Conservation (phyloP, 2,797 vertebrate species). For the Eurystomus glaucurus region DNA sequence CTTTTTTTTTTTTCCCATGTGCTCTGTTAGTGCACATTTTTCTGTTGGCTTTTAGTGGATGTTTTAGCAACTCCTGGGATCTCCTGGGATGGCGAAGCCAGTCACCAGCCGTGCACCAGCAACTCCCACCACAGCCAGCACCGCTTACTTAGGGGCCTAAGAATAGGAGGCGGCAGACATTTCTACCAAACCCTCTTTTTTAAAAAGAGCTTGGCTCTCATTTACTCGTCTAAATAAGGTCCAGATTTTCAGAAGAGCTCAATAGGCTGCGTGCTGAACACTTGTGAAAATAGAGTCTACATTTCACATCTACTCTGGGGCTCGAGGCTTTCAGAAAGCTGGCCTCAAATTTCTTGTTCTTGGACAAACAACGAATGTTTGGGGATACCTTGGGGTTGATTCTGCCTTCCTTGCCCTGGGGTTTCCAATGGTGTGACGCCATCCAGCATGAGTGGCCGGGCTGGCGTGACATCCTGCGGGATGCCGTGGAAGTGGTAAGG, state of each 20-base stretch:
- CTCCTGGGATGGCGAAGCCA: slow-evolving; percentile 46
- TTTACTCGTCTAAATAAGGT: slow-evolving; percentile 64
- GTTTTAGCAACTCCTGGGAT: not conserved
- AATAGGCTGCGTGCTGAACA: slow-evolving; percentile 63
- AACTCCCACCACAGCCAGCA: slow-evolving; percentile 52
- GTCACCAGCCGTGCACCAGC: slow-evolving; percentile 51
- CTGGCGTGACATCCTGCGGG: not conserved
- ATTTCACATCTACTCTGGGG: slow-evolving; percentile 44
- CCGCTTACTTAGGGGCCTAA: slow-evolving; percentile 65
- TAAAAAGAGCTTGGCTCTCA: slow-evolving; percentile 62
- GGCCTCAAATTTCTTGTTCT: slow-evolving; percentile 53
- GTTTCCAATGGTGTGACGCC: not conserved
- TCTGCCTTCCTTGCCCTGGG: not conserved
- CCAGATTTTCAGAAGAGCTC: slow-evolving; percentile 73
- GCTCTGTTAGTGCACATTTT: not conserved
- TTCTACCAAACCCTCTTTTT: slow-evolving; percentile 66
- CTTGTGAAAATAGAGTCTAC: slow-evolving; percentile 72
- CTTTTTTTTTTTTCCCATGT: not conserved
- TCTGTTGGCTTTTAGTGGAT: not conserved
- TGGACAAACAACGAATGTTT: not conserved
- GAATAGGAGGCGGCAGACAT: slow-evolving; percentile 72
- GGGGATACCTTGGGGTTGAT: slow-evolving; percentile 22
- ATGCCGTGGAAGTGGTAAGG: not conserved
- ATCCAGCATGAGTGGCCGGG: fast-evolving
- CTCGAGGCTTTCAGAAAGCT: slow-evolving; percentile 4